Base-by-base conservation (phyloP, 2,797 vertebrate species). In the Petrocephalus schoutedeni region DNA sequence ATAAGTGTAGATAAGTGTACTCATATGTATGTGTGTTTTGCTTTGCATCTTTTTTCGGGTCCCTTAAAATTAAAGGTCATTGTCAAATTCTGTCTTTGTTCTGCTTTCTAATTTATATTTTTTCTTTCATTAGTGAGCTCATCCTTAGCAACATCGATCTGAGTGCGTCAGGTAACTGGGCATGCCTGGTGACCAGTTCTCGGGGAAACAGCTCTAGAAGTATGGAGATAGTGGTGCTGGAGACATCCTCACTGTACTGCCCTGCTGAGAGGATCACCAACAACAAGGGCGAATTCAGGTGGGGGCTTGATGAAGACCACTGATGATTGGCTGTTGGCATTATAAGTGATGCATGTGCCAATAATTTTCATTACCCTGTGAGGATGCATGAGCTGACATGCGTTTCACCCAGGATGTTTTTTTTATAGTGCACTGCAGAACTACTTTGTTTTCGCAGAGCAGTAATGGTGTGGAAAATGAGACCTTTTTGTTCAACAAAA, bases 231-330 rank as follows among this genome's bases (percentile, higher is more conserved):
- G 95, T 98, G 49, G 97, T 98, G 3, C 92, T 97, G 92, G 97
- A 98, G 93, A 97, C 94, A 0, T 96, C 96, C 16, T 96, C 96
- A 0, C 93, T 95, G 3, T 98, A 97, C 93, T 98, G 97, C 91
- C 95, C 96, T 9, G 93, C 96, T 49, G 97, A 98, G 91, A 95
- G 96, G 93, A 93, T 97, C 91, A 95, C 94, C 92, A 97, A 97
- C 94, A 98, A 97, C 95, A 97, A 97, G 92, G 97, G 97, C 49
- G 97, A 98, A 90, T 98, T 97, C 95, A 97, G 97, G 97, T 98
- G 95, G 92, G 94, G 89, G 51, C 67, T 28, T 53, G 7, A 59
- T 3, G 19, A 54, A 45, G 7, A 51, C 12, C 16, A 1, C 14
- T 19, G 61, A 19, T 14, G 41, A 9, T 67, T 16, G 49, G 56